Conservation (phyloP, 2,888 invertebrate genomes). For the Himalopsyche tibetana region DNA sequence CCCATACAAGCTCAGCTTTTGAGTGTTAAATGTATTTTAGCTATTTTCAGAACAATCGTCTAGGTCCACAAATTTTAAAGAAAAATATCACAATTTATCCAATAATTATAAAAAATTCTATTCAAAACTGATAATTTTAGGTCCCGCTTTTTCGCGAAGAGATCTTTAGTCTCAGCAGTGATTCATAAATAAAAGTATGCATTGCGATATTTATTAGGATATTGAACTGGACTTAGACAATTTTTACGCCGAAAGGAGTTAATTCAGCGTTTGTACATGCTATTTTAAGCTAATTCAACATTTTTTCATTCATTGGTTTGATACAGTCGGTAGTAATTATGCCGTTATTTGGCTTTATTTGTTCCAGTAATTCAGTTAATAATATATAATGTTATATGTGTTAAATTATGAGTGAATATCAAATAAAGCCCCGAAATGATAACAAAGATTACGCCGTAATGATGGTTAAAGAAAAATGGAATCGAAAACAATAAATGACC, state of each 20-base stretch:
- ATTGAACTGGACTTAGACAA: neutral
- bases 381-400: neutral
- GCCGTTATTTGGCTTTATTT: neutral
- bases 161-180: too few species aligned
- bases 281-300: neutral
- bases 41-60: slow-evolving; percentile 1
- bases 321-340: neutral
- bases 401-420: slow-evolving; percentile 3
- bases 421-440: neutral
- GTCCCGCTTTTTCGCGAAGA: too few species aligned
- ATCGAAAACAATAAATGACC: slow-evolving; percentile 1
- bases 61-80: neutral
- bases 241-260: slow-evolving; percentile 11
- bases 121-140: too few species aligned
- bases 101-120: too few species aligned
- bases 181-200: too few species aligned
- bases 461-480: neutral
- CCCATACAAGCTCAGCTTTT: slow-evolving; percentile 23
- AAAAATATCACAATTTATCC: too few species aligned
- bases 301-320: neutral
- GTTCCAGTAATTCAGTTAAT: too few species aligned
- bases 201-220: too few species aligned
- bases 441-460: neutral
- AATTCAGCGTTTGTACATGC: slow-evolving; percentile 1
- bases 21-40: slow-evolving; percentile 8